Evolutionary conservation across 2,113 vertebrate species (phyloP).

Genomic region (Nothoprocta pentlandii): DNA sequence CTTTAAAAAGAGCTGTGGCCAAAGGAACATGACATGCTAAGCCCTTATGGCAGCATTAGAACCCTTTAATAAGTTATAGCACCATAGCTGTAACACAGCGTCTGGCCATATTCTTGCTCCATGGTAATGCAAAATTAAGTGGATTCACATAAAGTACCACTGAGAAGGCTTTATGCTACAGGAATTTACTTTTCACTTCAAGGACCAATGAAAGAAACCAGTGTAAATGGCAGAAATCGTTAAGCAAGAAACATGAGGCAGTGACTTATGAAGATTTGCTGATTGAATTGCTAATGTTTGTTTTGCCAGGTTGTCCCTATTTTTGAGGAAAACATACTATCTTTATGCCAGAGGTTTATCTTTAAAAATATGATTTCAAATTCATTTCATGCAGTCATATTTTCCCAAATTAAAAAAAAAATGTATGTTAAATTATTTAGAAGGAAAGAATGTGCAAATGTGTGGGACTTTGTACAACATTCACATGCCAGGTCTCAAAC

Average conservation of each 20-base stretch:
- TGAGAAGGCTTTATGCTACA: not conserved
- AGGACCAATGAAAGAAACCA: conserved; percentile 18
- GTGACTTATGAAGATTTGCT: not conserved
- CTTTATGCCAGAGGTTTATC: not conserved
- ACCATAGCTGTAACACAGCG: not conserved
- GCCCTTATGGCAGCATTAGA: not conserved
- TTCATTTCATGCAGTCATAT: not conserved
- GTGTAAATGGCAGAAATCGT: not conserved
- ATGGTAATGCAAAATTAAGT: not conserved
- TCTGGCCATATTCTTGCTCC: not conserved
- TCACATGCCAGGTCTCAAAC: rapidly evolving
- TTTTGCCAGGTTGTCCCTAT: not conserved
- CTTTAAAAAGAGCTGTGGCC: conserved; percentile 17
- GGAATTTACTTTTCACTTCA: not conserved
- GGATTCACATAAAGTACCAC: not conserved
- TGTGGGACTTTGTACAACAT: not conserved
- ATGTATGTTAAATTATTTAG: not conserved
- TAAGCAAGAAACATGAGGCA: not conserved
- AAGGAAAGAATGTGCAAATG: not conserved
- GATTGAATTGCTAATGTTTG: not conserved
- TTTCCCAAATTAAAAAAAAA: not conserved
- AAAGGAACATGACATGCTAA: not conserved
- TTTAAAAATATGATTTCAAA: not conserved
- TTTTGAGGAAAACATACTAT: not conserved
- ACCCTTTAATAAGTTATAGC: not conserved